Evolutionary conservation across 2,113 vertebrate genomes (phyloP).

Genomic region (Jaculus jaculus): DNA sequence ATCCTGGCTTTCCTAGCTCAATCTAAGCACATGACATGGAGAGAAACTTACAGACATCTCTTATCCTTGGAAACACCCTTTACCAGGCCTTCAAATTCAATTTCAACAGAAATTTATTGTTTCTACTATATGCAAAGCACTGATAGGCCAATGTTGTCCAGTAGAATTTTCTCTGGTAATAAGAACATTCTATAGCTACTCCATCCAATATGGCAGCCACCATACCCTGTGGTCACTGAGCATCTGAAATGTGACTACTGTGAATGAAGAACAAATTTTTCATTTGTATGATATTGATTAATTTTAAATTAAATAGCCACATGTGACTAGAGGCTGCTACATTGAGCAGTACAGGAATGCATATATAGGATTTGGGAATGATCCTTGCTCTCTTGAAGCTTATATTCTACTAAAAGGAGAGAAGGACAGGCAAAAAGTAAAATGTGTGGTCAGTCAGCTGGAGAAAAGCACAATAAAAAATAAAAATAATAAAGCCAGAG

Average conservation of each 20-base stretch:
- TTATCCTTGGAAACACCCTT: not conserved
- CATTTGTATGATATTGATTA: constrained; percentile 25
- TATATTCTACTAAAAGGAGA: not conserved
- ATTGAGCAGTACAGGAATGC: not conserved
- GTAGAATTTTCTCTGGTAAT: not conserved
- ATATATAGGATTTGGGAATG: not conserved
- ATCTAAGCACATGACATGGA: not conserved
- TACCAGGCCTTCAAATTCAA: constrained; percentile 24
- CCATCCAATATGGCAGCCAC: not conserved
- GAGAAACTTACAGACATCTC: not conserved
- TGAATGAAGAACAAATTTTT: not conserved
- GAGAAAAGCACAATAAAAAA: not conserved
- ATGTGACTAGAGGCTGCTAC: not conserved
- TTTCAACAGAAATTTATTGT: constrained; percentile 19
- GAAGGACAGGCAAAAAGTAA: not conserved
- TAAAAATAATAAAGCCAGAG: not conserved
- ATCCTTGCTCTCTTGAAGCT: not conserved
- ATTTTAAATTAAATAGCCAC: constrained; percentile 26
- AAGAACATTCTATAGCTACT: not conserved
- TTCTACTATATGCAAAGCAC: not conserved
- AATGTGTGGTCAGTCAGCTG: not conserved
- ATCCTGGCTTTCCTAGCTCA: not conserved
- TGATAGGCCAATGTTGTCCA: not conserved
- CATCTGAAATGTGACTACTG: not conserved
- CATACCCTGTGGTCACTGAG: not conserved